Evolutionary conservation across 2,888 invertebrate genomes (phyloP), one percentile per base, ranked within the genome.

Genomic region (Glyphotaelius pellucidus): DNA sequence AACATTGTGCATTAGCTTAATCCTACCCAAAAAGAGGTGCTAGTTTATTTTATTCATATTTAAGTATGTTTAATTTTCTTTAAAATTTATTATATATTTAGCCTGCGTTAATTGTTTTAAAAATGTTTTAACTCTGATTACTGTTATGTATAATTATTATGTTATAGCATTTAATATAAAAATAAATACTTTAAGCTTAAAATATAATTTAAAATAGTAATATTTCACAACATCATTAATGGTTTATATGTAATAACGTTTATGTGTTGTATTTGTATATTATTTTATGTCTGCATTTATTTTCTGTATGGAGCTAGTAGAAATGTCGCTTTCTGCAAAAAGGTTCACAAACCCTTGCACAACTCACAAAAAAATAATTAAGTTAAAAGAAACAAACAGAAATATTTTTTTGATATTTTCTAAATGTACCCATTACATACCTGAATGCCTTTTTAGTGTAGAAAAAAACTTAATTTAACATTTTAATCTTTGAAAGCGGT

Each of bases 21-120:
- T 42, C 30, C 79, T 38, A 91, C 88, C 91, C 80, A 88, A 88
- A 91, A 80, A 35, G 80, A 35, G 91, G 91, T 91, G 91, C 91
- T 91, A 91, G 90, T 87, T 87, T 91, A 80, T 91, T 91, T 91
- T 87, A 38, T 67, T 42, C 31, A 42, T 90, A 89, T 25, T 25
- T 25, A 32, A n/a, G 47, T 42, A 87, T 25, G 87, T 67, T 52
- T 87, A 67, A 25, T 87, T 87, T 86, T 86, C 19, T 80, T 42
- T 30, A 30, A 80, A n/a, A 42, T 7, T 80, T 32, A 31, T 80
- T 25, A 30, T 32, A 83, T 83, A 90, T 90, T 90, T 90, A 83
- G 90, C 83, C 47, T 42, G 19, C 32, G 81, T 90, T 83, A 90
- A 90, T 83, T 83, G 80, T 89, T 89, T 88, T 80, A 15, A 89